Evolutionary conservation across 2,113 vertebrate genomes (phyloP), one percentile per base, ranked within the genome.

Genomic region (Pundamilia nyererei): DNA sequence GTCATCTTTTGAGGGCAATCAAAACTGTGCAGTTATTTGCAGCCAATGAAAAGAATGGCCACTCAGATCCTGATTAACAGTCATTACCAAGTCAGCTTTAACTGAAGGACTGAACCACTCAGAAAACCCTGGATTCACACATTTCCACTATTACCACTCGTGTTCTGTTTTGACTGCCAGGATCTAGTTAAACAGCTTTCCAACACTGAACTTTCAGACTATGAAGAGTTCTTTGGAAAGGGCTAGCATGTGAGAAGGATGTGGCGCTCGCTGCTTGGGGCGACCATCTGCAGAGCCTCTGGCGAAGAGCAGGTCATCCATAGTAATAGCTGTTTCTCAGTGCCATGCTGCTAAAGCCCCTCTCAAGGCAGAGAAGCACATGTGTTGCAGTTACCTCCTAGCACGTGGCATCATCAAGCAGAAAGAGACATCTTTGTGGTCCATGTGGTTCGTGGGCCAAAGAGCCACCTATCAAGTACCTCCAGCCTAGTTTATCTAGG

Each of bases 241-340:
- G 19, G 45, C 33, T 54, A 21, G 6, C 31, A 31, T 68, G 31
- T 75, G 84, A 79, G 24, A 24, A 83, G 58, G 60, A 83, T n/a
- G 62, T 40, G 24, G 11, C 31, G 11, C 42, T 87, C 15, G 38
- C 60, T 49, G 79, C 82, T 84, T 45, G 31, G 68, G 77, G 56
- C 1, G 7, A 84, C 77, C 87, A 83, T 89, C 84, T 89, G 90
- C 54, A 62, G 40, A 47, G 82, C 87, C 75, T 65, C 26, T 6
- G 49, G 91, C n/a, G 1, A 81, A 82, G 75, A 87, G 35, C 47
- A 62, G 89, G 79, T 92, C 85, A 89, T 62, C 62, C 87, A 79
- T 81, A 24, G 26, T 82, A 85, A 93, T 83, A 72, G 85, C 81
- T 70, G 70, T 60, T 49, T 70, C 55, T 85, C 77, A 21, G 45